These are phyloP conservation scores for Mermis nigrescens DNA, from an alignment of 2,888 invertebrate species.

Conservation along the genomic window DNA sequence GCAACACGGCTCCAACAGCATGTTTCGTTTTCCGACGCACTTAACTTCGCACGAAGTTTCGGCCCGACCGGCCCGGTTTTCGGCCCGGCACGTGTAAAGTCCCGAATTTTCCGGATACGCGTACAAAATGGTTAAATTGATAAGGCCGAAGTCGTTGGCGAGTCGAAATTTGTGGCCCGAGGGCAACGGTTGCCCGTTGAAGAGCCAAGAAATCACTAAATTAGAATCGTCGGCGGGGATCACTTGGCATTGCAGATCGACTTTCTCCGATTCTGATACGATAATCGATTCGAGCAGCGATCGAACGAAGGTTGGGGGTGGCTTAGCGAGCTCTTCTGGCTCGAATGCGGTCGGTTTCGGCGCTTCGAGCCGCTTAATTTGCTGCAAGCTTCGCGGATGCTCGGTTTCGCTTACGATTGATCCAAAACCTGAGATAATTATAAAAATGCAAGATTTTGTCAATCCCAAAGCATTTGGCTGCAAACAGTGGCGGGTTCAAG, in stretches of 20 bases:
- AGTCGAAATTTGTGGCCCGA: conserved; percentile 58
- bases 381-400: conserved; percentile 23
- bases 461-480: neutral
- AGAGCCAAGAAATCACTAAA: conserved; percentile 44
- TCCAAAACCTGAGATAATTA: conserved; percentile 22
- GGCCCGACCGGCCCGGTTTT: conserved; percentile 79
- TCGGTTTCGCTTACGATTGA: conserved; percentile 24
- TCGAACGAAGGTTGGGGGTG: conserved; percentile 14
- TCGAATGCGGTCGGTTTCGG: conserved; percentile 22
- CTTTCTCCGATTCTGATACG: conserved; percentile 35
- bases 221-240: conserved; percentile 37
- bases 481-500: too few species aligned
- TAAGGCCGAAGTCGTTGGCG: conserved; percentile 88
- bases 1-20: conserved; percentile 70
- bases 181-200: conserved; percentile 66
- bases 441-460: neutral
- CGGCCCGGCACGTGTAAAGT: conserved; percentile 79
- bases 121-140: conserved; percentile 78
- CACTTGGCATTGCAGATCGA: conserved; percentile 37
- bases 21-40: conserved; percentile 17
- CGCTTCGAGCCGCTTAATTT: conserved; percentile 21
- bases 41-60: conserved; percentile 51
- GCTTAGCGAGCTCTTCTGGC: conserved; percentile 21
- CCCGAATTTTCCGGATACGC: conserved; percentile 94
- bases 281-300: conserved; percentile 14